A percentile compares a stretch with the other conserved stretches of the same genome.
These are phyloP conservation scores for Scotopteryx bipunctaria DNA, from an alignment of 2,888 invertebrate species.

Conservation along the genomic window DNA sequence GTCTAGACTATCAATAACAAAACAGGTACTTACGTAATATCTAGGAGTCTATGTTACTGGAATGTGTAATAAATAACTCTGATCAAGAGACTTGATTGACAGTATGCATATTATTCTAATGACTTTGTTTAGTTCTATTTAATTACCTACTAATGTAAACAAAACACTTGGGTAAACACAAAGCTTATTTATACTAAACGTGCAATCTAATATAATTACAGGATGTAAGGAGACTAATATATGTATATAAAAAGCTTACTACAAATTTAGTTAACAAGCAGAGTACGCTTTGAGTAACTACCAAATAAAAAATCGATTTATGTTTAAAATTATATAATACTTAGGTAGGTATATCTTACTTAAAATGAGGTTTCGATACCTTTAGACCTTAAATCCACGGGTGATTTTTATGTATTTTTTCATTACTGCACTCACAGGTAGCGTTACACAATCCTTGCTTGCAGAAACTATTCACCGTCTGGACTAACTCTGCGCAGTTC, in stretches of 20 bases:
- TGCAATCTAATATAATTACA: too few relatives aligned
- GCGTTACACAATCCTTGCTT: slow-evolving; percentile 86
- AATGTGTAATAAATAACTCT: slow-evolving; percentile 26
- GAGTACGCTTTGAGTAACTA: too few relatives aligned
- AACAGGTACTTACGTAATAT: background rate
- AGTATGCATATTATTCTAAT: slow-evolving; percentile 14
- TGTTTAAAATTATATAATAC: too few relatives aligned
- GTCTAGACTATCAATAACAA: slow-evolving; percentile 12
- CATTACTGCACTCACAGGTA: slow-evolving; percentile 87
- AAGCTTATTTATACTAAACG: too few relatives aligned
- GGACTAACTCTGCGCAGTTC: slow-evolving; percentile 86
- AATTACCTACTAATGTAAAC: too few relatives aligned
- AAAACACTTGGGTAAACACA: background rate
- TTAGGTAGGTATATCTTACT: too few relatives aligned
- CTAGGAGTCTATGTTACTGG: background rate
- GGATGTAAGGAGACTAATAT: too few relatives aligned
- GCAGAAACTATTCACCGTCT: slow-evolving; percentile 58
- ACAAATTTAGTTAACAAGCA: too few relatives aligned
- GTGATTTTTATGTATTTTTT: slow-evolving; percentile 68
- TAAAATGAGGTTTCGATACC: too few relatives aligned
- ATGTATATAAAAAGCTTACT: too few relatives aligned
- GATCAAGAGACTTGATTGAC: slow-evolving; percentile 15
- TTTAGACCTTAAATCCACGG: slow-evolving; percentile 42
- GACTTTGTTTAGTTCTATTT: background rate
- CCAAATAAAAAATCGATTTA: too few relatives aligned